Conservation (phyloP, 1,140 invertebrate species). For the Drosophila busckii region DNA sequence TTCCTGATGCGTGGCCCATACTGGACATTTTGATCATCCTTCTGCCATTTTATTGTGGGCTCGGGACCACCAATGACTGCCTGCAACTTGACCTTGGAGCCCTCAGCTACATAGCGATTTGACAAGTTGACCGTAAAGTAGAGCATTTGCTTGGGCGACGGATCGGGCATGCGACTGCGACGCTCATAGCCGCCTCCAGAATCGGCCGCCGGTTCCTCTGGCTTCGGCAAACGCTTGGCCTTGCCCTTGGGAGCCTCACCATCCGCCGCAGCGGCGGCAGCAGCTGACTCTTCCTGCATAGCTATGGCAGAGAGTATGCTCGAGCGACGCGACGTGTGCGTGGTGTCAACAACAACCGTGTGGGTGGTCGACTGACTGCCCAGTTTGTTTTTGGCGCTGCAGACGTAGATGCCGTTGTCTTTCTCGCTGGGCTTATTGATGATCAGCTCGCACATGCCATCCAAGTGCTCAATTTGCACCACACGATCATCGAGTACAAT, state of each 20-base stretch:
- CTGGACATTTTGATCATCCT: slow-evolving; percentile 66
- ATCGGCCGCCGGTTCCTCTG: slow-evolving; percentile 44
- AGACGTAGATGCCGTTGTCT: slow-evolving; percentile 86
- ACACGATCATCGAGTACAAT: slow-evolving; percentile 82
- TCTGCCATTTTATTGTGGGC: slow-evolving; percentile 70
- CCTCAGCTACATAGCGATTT: slow-evolving; percentile 74
- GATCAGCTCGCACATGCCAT: slow-evolving; percentile 86
- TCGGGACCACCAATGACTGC: slow-evolving; percentile 70
- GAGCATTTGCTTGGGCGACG: slow-evolving; percentile 69
- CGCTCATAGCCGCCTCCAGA: slow-evolving; percentile 70
- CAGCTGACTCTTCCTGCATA: slow-evolving; percentile 49
- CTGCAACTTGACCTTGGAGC: slow-evolving; percentile 74
- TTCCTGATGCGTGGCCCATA: slow-evolving; percentile 67
- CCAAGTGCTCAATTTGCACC: slow-evolving; percentile 84
- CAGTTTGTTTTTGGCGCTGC: slow-evolving; percentile 84
- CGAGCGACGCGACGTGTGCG: slow-evolving; percentile 59
- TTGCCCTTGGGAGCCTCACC: slow-evolving; percentile 38
- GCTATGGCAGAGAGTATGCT: slow-evolving; percentile 50
- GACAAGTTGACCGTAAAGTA: slow-evolving; percentile 73
- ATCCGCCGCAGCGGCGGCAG: slow-evolving; percentile 33
- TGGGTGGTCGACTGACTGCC: slow-evolving; percentile 70
- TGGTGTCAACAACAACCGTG: slow-evolving; percentile 69
- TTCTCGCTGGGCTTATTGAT: slow-evolving; percentile 83
- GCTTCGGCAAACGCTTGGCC: slow-evolving; percentile 50
- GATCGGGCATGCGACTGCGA: slow-evolving; percentile 67